A percentile compares a stretch with the other conserved stretches of the same genome.
These are phyloP conservation scores for Rhabdomys pumilio DNA, from an alignment of 2,797 vertebrate species.

Conservation along the genomic window DNA sequence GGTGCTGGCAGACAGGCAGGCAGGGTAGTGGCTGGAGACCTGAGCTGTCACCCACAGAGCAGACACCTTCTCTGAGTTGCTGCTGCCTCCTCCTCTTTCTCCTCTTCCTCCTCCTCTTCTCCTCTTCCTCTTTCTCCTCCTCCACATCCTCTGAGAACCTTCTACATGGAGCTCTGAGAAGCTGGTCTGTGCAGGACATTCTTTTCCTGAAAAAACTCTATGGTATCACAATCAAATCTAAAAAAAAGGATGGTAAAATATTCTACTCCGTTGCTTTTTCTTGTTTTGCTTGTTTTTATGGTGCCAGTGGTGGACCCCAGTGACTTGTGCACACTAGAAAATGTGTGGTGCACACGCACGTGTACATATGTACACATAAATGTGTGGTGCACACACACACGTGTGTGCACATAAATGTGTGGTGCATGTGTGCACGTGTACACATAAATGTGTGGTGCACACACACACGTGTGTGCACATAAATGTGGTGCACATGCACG, in stretches of 20 bases:
- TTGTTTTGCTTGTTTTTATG: not conserved
- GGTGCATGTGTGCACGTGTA: not conserved
- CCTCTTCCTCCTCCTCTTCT: not conserved
- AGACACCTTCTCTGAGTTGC: not conserved
- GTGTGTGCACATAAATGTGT: not conserved
- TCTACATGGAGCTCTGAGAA: not conserved
- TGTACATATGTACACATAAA: too few relatives aligned
- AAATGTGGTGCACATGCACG: not conserved
- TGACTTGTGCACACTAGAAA: not conserved
- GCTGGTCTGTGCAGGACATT: too few relatives aligned
- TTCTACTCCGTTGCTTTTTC: not conserved
- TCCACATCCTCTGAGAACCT: not conserved
- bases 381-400: too few relatives aligned
- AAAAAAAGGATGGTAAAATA: not conserved
- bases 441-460: too few relatives aligned
- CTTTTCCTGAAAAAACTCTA: too few relatives aligned
- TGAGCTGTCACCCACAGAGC: not conserved
- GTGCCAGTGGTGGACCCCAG: not conserved
- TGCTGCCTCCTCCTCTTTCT: accelerated
- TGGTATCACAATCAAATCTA: too few relatives aligned
- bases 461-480: not conserved
- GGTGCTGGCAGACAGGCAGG: not conserved
- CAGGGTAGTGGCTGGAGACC: not conserved
- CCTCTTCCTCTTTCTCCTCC: not conserved
- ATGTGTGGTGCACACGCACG: not conserved